A percentile compares a stretch with the other conserved stretches of the same genome.
phyloP scores from a whole-genome alignment of 1,140 invertebrate species.

The Drosophila yakuba region DNA sequence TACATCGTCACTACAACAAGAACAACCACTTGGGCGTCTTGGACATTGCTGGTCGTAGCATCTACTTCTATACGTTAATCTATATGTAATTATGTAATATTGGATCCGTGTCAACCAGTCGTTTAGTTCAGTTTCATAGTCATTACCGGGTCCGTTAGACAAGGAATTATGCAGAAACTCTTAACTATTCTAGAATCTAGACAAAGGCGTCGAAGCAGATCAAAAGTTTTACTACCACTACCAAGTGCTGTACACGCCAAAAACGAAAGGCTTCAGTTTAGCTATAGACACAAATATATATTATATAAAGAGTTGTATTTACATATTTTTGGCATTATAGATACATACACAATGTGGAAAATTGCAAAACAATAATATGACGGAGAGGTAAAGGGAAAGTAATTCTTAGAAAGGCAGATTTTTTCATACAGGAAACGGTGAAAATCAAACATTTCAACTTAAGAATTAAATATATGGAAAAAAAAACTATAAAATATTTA shows the following conservation, averaged over 20 bases:
- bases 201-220: conserved; percentile 42
- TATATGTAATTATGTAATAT: conserved; percentile 31
- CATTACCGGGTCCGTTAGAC: conserved; percentile 43
- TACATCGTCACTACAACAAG: conserved; percentile 25
- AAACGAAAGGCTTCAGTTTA: conserved; percentile 80
- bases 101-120: conserved; percentile 49
- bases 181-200: conserved; percentile 39
- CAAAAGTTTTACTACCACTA: conserved; percentile 65
- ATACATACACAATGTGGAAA: conserved; percentile 56
- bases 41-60: conserved; percentile 62
- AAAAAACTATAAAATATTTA: conserved; percentile 37
- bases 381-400: conserved; percentile 18
- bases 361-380: conserved; percentile 55
- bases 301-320: conserved; percentile 77
- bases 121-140: conserved; percentile 21
- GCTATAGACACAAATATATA: conserved; percentile 73
- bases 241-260: conserved; percentile 72
- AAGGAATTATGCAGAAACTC: conserved; percentile 26
- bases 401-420: conserved; percentile 45
- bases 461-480: conserved; percentile 28
- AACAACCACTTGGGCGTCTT: conserved; percentile 40
- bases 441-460: conserved; percentile 65
- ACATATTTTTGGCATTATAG: conserved; percentile 80
- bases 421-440: conserved; percentile 68
- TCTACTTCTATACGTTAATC: conserved; percentile 46